Evolutionary conservation across 2,888 invertebrate genomes (phyloP), one percentile per base, ranked within the genome.

Genomic region (Epicampocera succincta): DNA sequence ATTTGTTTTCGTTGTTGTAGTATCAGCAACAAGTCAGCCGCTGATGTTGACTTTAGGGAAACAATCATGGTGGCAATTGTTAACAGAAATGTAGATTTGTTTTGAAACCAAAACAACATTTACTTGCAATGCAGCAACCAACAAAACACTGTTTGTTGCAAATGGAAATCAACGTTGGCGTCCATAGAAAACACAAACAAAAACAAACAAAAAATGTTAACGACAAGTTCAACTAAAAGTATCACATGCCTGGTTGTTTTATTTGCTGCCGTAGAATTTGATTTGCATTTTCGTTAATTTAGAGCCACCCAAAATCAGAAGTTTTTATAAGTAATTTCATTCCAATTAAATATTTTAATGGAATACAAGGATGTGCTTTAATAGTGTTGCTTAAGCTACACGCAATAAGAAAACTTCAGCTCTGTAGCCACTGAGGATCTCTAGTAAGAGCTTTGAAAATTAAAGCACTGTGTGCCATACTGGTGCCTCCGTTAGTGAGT

Each of bases 81-180:
- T 65, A 65, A 79, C 77, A 71, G 58, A 77, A 80, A 82, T 80
- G 78, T 81, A 75, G 66, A 81, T 81, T 81, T 73, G 81, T 78
- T 74, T 81, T 54, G 52, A 72, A 52, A 58, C 60, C 29, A 46
- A 52, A 63, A 66, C 56, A 66, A 56, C 74, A 66, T 56, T 56
- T n/a, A n/a, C n/a, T n/a, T 21, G 61, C 54, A 73, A 52, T 75
- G 65, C 52, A 50, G n/a, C n/a, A 69, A 65, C 33, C 3, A 8
- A 1, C 33, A 33, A 33, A 66, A 66, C 80, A 78, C 75, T 66
- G 66, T 33, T 63, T 71, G 63, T 61, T 61, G 66, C 71, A 75
- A 76, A 83, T 79, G 68, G 75, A 83, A 86, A 86, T 87, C 87
- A 87, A 85, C 87, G 88, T 88, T 87, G 87, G 86, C 85, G 87